Conservation (phyloP, 1,140 invertebrate genomes). For the Drosophila varians region DNA sequence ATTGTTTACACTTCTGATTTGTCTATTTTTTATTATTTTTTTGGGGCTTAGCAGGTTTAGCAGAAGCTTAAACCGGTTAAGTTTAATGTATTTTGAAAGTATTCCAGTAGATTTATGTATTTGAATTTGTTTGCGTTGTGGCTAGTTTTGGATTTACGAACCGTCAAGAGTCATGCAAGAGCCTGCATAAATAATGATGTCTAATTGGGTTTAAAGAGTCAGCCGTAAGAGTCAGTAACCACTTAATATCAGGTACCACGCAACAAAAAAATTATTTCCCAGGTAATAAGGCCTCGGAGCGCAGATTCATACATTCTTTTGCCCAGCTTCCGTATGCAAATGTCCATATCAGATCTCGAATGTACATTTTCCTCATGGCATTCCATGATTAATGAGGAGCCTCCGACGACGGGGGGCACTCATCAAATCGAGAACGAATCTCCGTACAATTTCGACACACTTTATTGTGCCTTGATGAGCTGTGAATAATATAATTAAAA, state of each 20-base stretch:
- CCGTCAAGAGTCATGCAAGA: slow-evolving; percentile 47
- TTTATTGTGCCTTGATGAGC: slow-evolving; percentile 69
- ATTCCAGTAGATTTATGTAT: slow-evolving; percentile 59
- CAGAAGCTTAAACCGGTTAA: slow-evolving; percentile 61
- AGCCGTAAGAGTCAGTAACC: background rate
- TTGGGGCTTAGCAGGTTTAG: slow-evolving; percentile 51
- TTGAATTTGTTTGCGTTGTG: slow-evolving; percentile 32
- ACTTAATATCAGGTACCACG: slow-evolving; percentile 28
- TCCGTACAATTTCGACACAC: slow-evolving; percentile 62
- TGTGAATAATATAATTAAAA: slow-evolving; percentile 75
- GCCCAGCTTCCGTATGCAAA: slow-evolving; percentile 77
- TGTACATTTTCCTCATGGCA: slow-evolving; percentile 41
- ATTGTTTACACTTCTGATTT: slow-evolving; percentile 61
- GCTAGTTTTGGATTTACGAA: slow-evolving; percentile 39
- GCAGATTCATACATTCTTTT: slow-evolving; percentile 15
- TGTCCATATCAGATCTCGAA: slow-evolving; percentile 26
- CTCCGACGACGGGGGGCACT: slow-evolving; percentile 20
- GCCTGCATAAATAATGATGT: slow-evolving; percentile 47
- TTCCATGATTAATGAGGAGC: slow-evolving; percentile 69
- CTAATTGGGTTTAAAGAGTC: slow-evolving; percentile 31
- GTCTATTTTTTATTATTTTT: slow-evolving; percentile 10
- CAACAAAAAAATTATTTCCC: slow-evolving; percentile 31
- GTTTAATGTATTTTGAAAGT: slow-evolving; percentile 74
- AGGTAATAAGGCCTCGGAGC: slow-evolving; percentile 15
- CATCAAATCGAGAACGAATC: slow-evolving; percentile 63